Evolutionary conservation across 2,888 invertebrate species (phyloP).

Genomic region (Hesperia comma): DNA sequence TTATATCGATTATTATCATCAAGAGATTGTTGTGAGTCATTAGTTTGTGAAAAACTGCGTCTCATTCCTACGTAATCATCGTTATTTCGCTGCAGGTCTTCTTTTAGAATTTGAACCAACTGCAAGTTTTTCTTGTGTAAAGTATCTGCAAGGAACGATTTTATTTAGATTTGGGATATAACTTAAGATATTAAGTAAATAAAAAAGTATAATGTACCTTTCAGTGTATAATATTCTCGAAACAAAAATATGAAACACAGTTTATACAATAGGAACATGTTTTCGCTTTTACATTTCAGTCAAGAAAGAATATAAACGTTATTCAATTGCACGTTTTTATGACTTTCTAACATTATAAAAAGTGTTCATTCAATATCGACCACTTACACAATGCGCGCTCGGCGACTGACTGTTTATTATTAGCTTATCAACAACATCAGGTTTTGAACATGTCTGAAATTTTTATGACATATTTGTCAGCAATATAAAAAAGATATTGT

Average conservation of each 20-base stretch:
- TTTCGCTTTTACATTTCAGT: background rate
- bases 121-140: conserved; percentile 25
- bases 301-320: background rate
- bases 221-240: conserved; percentile 1
- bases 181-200: no score
- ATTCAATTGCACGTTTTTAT: conserved; percentile 18
- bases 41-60: background rate
- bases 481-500: no score
- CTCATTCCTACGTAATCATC: conserved; percentile 55
- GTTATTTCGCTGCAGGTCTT: conserved; percentile 56
- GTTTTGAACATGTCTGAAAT: no score
- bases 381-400: conserved; percentile 3
- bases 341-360: background rate
- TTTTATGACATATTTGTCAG: no score
- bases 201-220: background rate
- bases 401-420: background rate
- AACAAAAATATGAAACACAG: conserved; percentile 11
- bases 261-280: background rate
- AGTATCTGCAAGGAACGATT: conserved; percentile 16
- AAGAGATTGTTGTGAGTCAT: background rate
- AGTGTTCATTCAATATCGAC: background rate
- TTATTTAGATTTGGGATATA: no score
- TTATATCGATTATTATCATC: background rate
- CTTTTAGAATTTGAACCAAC: conserved; percentile 52
- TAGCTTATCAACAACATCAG: no score